These are phyloP conservation scores for Chamaetylas fuelleborni DNA, from an alignment of 2,113 vertebrate species.

Conservation along the genomic window DNA sequence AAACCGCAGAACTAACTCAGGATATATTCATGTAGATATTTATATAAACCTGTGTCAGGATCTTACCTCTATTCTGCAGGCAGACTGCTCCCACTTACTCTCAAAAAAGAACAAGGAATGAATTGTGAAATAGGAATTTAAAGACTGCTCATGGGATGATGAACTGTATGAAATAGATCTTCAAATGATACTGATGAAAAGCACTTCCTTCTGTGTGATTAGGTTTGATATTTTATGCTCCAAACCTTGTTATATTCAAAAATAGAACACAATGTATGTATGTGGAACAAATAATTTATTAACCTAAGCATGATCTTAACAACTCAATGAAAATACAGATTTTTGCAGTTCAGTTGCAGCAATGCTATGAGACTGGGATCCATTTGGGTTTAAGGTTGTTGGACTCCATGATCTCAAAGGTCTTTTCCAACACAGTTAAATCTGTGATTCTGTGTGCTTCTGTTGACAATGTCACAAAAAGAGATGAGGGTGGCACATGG, in stretches of 20 bases:
- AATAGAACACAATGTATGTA: neutral
- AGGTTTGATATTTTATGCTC: neutral
- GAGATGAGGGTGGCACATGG: neutral
- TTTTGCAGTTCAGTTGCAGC: neutral
- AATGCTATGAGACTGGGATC: neutral
- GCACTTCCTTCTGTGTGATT: neutral
- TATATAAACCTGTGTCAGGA: neutral
- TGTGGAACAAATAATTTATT: neutral
- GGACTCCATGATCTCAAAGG: neutral
- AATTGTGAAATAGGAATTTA: neutral
- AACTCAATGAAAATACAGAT: neutral
- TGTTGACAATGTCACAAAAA: neutral
- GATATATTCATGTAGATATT: neutral
- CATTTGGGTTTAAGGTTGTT: neutral
- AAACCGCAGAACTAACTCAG: accelerated
- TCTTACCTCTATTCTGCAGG: neutral
- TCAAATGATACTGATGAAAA: neutral
- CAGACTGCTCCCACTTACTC: neutral
- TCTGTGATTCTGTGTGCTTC: neutral
- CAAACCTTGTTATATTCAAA: neutral
- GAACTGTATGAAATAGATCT: neutral
- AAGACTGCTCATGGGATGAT: neutral
- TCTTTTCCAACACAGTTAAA: neutral
- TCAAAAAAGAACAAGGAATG: neutral
- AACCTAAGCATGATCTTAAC: neutral